phyloP scores from a whole-genome alignment of 2,888 invertebrate species.

The Nymphalis urticae region DNA sequence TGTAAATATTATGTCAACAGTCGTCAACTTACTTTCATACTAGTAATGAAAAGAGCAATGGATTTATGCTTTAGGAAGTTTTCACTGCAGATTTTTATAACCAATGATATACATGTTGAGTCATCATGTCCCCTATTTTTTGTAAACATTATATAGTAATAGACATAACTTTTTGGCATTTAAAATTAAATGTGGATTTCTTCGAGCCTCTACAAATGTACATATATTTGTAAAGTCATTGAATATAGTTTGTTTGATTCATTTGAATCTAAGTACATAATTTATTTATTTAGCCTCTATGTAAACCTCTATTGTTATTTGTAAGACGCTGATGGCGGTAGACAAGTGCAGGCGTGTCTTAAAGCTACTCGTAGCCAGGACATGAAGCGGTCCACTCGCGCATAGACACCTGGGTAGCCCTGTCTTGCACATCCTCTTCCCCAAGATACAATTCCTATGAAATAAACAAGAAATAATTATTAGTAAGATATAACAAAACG shows the following conservation, averaged over 20 bases:
- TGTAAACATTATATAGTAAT: too few relatives aligned
- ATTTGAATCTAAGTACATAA: not conserved
- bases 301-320: conserved; percentile 19
- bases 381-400: conserved; percentile 68
- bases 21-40: too few relatives aligned
- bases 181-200: not conserved
- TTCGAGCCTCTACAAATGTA: not conserved
- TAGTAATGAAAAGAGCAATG: not conserved
- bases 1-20: too few relatives aligned
- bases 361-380: conserved; percentile 71
- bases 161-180: not conserved
- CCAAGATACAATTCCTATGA: conserved; percentile 87
- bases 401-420: conserved; percentile 75
- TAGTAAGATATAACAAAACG: not conserved
- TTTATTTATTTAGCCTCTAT: conserved; percentile 29
- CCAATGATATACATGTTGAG: too few relatives aligned
- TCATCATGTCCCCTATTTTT: too few relatives aligned
- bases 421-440: conserved; percentile 88
- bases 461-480: conserved; percentile 6
- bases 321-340: conserved; percentile 53
- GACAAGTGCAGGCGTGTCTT: conserved; percentile 70
- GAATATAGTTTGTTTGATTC: not conserved
- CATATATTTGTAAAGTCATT: not conserved
- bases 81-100: not conserved
- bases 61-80: not conserved